Evolutionary conservation across 2,888 invertebrate genomes (phyloP), one percentile per base, ranked within the genome.

Genomic region (Dynastes tityus): DNA sequence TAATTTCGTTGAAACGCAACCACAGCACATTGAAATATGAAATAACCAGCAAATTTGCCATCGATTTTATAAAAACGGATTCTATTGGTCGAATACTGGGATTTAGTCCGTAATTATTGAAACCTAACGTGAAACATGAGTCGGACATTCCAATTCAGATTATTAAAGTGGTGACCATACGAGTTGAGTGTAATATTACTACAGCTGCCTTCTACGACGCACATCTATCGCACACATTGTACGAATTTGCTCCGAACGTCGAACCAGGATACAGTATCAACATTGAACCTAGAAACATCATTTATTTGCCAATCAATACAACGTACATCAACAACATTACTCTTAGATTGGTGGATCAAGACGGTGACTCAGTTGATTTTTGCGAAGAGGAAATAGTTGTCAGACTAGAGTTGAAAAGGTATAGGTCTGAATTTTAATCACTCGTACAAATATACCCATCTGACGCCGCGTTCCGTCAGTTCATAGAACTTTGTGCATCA

Each of bases 211-310:
- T 9, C 13, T 53, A 53, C 53, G n/a, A 53, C 51, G 0, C 51
- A 51, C 51, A 51, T 51, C 51, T 51, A 51, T 51, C 53, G 53
- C 53, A 53, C n/a, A 53, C 53, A n/a, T n/a, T 53, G n/a, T 53
- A n/a, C n/a, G 53, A 53, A 53, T 53, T 53, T 53, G 3, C 53
- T n/a, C 53, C 53, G 13, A 1, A 1, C n/a, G 13, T 53, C 13
- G 53, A 53, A n/a, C 53, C 53, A 13, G 53, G 13, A n/a, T 53
- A 53, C n/a, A n/a, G n/a, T n/a, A 53, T 13, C 13, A 51, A 51
- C 13, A 51, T 51, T 6, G 51, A 53, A n/a, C 53, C 53, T 53
- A 13, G n/a, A 53, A 4, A 53, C 53, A 11, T 11, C 53, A 53
- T 53, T 53, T 53, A 53, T 11, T 1, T 53, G n/a, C 53, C 53